Conservation (phyloP, 2,113 vertebrate genomes). For the Sapajus apella region DNA sequence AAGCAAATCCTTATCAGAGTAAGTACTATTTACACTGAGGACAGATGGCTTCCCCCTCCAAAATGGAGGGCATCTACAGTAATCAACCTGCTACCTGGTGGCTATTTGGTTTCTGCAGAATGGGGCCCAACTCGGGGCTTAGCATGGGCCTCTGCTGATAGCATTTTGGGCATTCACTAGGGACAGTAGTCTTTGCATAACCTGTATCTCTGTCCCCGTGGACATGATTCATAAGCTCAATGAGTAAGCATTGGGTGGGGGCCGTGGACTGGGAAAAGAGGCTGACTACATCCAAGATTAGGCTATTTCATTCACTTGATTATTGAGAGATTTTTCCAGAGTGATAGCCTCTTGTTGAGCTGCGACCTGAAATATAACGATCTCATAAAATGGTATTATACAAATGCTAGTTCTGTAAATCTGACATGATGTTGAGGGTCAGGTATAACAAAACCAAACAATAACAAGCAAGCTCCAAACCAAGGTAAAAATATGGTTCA, state of each 20-base stretch:
- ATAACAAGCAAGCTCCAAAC: background rate
- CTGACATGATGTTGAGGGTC: background rate
- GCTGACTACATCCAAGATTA: background rate
- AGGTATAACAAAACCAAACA: background rate
- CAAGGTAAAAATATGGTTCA: background rate
- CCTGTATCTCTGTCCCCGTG: background rate
- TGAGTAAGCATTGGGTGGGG: background rate
- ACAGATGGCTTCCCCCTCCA: background rate
- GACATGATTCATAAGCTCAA: background rate
- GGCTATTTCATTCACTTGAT: background rate
- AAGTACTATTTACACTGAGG: slow-evolving; percentile 13
- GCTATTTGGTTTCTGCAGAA: background rate
- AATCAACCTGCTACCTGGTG: background rate
- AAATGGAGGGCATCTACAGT: background rate
- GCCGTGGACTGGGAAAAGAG: background rate
- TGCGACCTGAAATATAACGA: background rate
- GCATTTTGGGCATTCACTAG: background rate
- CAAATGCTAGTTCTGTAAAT: background rate
- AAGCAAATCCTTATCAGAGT: background rate
- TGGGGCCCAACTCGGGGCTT: background rate
- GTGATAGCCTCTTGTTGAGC: background rate
- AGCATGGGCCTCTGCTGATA: background rate
- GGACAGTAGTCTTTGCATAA: background rate
- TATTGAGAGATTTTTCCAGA: background rate
- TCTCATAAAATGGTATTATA: background rate